Evolutionary conservation across 92 coral and sea anemone species (phyloP).

Genomic region (Heteractis magnifica): DNA sequence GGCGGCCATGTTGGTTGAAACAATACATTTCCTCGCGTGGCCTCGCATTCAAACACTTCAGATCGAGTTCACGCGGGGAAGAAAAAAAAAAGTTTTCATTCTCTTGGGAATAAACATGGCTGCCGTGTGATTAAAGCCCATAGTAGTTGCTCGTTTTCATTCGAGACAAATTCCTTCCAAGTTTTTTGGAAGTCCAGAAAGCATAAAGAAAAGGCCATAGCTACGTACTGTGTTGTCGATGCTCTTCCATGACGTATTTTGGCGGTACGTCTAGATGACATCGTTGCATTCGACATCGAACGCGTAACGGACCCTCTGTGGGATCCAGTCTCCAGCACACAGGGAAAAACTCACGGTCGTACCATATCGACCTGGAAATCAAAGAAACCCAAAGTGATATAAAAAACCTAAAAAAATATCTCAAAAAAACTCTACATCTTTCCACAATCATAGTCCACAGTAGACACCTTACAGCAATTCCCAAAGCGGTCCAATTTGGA

Average conservation of each 20-base stretch:
- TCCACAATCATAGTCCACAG: too few species aligned
- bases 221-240: conserved; percentile 67
- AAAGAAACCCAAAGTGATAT: background rate
- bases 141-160: too few species aligned
- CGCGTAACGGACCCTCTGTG: conserved; percentile 95
- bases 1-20: too few species aligned
- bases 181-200: background rate
- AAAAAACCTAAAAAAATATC: background rate
- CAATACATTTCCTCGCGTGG: too few species aligned
- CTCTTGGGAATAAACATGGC: too few species aligned
- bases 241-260: conserved; percentile 76
- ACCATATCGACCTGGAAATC: conserved; percentile 80
- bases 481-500: too few species aligned
- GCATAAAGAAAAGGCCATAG: background rate
- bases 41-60: too few species aligned
- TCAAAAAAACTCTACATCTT: background rate
- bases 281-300: conserved; percentile 92
- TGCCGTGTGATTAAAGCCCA: too few species aligned
- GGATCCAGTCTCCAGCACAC: conserved; percentile 96
- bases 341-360: conserved; percentile 79
- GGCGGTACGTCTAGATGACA: conserved; percentile 83
- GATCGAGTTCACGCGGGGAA: too few species aligned
- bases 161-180: too few species aligned
- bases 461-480: too few species aligned
- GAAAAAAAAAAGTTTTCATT: too few species aligned